Evolutionary conservation across 2,797 vertebrate genomes (phyloP).

Genomic region (Gymnoscopelus braueri): DNA sequence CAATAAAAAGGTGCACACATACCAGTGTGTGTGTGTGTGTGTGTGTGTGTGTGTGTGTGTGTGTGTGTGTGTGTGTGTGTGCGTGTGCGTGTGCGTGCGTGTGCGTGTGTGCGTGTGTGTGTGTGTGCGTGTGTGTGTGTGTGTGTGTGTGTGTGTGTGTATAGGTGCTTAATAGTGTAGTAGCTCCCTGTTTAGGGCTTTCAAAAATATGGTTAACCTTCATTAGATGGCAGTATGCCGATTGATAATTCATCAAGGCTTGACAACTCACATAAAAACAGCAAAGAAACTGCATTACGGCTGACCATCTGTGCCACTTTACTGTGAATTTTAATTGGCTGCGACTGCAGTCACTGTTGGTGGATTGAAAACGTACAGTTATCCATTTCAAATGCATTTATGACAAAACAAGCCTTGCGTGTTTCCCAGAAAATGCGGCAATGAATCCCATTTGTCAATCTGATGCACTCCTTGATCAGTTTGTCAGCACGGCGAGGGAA

Average conservation of each 20-base stretch:
- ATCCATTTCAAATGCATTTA: too few relatives aligned
- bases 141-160: slow-evolving; percentile 25
- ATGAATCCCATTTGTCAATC: too few relatives aligned
- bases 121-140: slow-evolving; percentile 8
- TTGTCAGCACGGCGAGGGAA: slow-evolving; percentile 48
- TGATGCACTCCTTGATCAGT: not conserved
- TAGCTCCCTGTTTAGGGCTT: slow-evolving; percentile 54
- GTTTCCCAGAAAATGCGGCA: too few relatives aligned
- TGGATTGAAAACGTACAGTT: slow-evolving; percentile 9
- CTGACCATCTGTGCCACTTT: slow-evolving; percentile 70
- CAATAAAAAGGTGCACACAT: slow-evolving; percentile 56
- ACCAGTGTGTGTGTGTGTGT: slow-evolving; percentile 20
- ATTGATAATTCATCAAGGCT: slow-evolving; percentile 80
- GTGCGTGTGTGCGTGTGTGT: not conserved
- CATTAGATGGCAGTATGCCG: slow-evolving; percentile 77
- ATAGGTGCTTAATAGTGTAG: not conserved
- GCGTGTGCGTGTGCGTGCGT: slow-evolving; percentile 28
- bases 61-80: slow-evolving; percentile 21
- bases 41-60: slow-evolving; percentile 7
- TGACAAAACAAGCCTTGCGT: too few relatives aligned
- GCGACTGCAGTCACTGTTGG: slow-evolving; percentile 25
- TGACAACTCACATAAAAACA: slow-evolving; percentile 78
- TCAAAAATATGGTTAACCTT: slow-evolving; percentile 71
- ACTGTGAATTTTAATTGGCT: slow-evolving; percentile 23
- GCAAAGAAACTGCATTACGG: slow-evolving; percentile 80